These are phyloP conservation scores for Leucozona laternaria DNA, from an alignment of 2,888 invertebrate genomes.

Conservation along the genomic window DNA sequence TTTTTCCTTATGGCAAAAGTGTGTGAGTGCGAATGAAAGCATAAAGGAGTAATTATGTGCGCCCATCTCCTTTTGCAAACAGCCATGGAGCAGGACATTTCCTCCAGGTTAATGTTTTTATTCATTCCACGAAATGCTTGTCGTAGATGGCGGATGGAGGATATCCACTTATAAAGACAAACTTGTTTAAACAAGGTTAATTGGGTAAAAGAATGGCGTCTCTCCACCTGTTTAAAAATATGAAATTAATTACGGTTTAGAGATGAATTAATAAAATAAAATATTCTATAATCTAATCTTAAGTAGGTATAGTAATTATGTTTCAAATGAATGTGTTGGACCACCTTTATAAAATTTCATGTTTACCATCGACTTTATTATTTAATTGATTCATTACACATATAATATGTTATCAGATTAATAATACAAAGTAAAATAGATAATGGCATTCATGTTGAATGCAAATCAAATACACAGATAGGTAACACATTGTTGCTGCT, in stretches of 20 bases:
- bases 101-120: slow-evolving; percentile 58
- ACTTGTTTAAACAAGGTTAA: slow-evolving; percentile 54
- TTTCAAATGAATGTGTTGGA: not conserved
- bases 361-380: too few relatives aligned
- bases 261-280: slow-evolving; percentile 15
- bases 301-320: not conserved
- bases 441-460: too few relatives aligned
- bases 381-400: too few relatives aligned
- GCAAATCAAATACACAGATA: too few relatives aligned
- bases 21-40: slow-evolving; percentile 52
- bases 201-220: slow-evolving; percentile 43
- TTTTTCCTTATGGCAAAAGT: slow-evolving; percentile 64
- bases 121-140: slow-evolving; percentile 29
- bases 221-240: slow-evolving; percentile 11
- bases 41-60: slow-evolving; percentile 71
- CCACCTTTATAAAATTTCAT: too few relatives aligned
- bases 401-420: too few relatives aligned
- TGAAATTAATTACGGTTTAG: slow-evolving; percentile 14
- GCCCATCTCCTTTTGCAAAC: slow-evolving; percentile 41
- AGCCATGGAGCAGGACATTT: slow-evolving; percentile 42
- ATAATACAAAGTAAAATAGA: too few relatives aligned
- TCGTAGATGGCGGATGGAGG: not conserved
- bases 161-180: slow-evolving; percentile 21
- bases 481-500: too few relatives aligned
- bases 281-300: not conserved